These are phyloP conservation scores for Seriola quinqueradiata DNA, from an alignment of 2,113 vertebrate genomes.

Conservation along the genomic window DNA sequence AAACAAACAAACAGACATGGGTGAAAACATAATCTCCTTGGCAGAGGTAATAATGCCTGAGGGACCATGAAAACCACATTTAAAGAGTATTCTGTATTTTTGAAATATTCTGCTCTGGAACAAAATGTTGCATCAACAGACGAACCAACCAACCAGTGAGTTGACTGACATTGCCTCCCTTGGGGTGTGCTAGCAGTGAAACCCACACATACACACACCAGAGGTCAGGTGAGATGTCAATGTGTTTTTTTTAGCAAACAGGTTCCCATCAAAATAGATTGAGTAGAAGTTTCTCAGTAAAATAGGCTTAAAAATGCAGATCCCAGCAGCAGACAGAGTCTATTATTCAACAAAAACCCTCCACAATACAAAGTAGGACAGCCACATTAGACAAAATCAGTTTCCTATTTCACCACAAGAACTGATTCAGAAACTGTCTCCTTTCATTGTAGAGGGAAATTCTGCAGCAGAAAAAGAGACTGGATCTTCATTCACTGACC, in stretches of 20 bases:
- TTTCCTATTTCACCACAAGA: constrained; percentile 29
- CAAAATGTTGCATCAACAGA: not conserved
- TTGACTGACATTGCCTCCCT: not conserved
- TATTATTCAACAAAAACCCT: constrained; percentile 6
- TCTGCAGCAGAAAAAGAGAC: constrained; percentile 17
- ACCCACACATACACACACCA: not conserved
- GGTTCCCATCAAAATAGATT: not conserved
- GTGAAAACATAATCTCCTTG: no score
- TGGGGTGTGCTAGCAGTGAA: not conserved
- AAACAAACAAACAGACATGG: no score
- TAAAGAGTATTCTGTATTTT: not conserved
- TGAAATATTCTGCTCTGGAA: not conserved
- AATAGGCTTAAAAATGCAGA: constrained; percentile 12
- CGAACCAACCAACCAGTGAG: not conserved
- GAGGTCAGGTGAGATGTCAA: constrained; percentile 11
- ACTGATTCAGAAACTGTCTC: constrained; percentile 26
- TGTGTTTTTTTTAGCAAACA: constrained; percentile 1
- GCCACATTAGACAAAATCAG: constrained; percentile 12
- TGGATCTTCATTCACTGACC: constrained; percentile 45
- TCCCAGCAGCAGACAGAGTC: not conserved
- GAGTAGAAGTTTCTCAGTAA: not conserved
- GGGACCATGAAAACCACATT: not conserved
- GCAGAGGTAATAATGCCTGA: not conserved
- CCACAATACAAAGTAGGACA: constrained; percentile 11
- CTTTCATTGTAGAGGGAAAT: constrained; percentile 23